These are phyloP conservation scores for Eupithecia vulgata DNA, from an alignment of 2,888 invertebrate species.

Conservation along the genomic window DNA sequence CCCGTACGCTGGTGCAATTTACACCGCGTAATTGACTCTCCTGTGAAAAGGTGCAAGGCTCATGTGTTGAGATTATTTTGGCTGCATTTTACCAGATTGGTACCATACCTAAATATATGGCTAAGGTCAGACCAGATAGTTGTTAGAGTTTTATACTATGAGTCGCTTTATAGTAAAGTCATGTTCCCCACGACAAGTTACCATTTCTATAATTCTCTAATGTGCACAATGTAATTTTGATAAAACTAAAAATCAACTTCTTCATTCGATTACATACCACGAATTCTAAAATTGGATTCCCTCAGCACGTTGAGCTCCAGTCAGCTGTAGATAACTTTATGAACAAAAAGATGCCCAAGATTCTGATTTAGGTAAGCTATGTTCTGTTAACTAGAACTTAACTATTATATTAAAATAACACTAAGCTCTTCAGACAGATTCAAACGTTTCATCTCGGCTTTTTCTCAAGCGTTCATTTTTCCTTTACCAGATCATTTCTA, in stretches of 20 bases:
- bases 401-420: background rate
- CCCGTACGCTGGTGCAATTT: constrained; percentile 5
- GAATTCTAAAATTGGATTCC: background rate
- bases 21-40: constrained; percentile 4
- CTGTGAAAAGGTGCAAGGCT: background rate
- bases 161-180: background rate
- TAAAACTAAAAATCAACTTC: too few species aligned
- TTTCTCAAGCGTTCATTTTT: background rate
- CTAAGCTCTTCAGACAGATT: background rate
- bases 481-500: background rate
- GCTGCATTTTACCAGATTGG: background rate
- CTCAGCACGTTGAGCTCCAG: background rate
- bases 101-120: background rate
- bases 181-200: too few species aligned
- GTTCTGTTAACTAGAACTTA: background rate
- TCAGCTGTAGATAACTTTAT: background rate
- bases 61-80: background rate
- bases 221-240: too few species aligned
- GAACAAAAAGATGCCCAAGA: background rate
- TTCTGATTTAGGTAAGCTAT: background rate
- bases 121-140: too few species aligned
- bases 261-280: background rate
- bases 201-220: too few species aligned
- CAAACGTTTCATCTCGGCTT: background rate
- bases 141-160: background rate